A percentile compares a stretch with the other conserved stretches of the same genome.
phyloP scores from a whole-genome alignment of 2,888 invertebrate species.

The Fragum fragum region DNA sequence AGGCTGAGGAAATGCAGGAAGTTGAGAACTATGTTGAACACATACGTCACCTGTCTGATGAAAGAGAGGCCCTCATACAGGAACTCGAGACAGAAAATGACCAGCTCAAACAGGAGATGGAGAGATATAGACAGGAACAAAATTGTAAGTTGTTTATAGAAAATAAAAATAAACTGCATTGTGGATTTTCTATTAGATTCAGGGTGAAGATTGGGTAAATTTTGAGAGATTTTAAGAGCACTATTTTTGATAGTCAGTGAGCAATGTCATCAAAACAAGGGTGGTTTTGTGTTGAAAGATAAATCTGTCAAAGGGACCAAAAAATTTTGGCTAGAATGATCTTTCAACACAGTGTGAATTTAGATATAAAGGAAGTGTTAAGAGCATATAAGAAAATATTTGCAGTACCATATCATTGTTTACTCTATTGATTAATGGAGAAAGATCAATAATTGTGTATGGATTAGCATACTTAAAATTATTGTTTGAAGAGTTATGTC shows the following conservation, averaged over 20 bases:
- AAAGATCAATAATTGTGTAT: slow-evolving; percentile 25
- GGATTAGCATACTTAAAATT: neutral
- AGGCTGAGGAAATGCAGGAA: slow-evolving; percentile 87
- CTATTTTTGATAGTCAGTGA: too few species aligned
- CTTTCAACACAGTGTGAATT: neutral
- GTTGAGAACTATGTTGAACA: slow-evolving; percentile 88
- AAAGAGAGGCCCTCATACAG: slow-evolving; percentile 84
- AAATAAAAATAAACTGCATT: too few species aligned
- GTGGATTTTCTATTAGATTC: too few species aligned
- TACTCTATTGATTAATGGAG: slow-evolving; percentile 9
- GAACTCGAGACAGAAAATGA: slow-evolving; percentile 86
- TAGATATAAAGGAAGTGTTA: neutral
- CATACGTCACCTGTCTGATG: slow-evolving; percentile 84
- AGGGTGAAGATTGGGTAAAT: too few species aligned
- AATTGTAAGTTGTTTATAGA: slow-evolving; percentile 69
- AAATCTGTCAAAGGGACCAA: too few species aligned
- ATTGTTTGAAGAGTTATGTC: neutral
- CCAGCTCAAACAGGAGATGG: slow-evolving; percentile 80
- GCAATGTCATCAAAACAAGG: too few species aligned
- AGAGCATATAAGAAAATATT: slow-evolving; percentile 19
- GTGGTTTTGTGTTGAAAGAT: too few species aligned
- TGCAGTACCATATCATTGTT: slow-evolving; percentile 23
- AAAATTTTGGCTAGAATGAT: too few species aligned
- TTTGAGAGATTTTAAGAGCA: too few species aligned
- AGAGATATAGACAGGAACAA: slow-evolving; percentile 75